Percentiles rank a stretch among this genome's conserved stretches.
Evolutionary conservation across 2,797 vertebrate species (phyloP).

Genomic region (Potorous gilbertii): DNA sequence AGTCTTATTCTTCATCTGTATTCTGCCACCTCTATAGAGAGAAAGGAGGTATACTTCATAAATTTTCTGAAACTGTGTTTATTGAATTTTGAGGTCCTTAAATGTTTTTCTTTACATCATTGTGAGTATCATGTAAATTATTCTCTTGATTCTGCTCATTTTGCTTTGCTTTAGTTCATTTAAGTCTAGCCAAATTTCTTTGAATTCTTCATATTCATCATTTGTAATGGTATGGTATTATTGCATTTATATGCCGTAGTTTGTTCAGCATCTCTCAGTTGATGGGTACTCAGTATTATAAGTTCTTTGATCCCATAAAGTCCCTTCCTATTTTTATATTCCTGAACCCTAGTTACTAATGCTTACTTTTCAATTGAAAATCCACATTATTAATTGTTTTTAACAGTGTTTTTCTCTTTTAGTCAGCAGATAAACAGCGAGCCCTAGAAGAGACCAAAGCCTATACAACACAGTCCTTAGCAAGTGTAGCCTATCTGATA

Average conservation of each 20-base stretch:
- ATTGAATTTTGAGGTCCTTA: neutral
- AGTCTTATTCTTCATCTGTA: neutral
- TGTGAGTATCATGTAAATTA: neutral
- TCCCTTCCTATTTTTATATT: neutral
- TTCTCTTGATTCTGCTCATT: neutral
- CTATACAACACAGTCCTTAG: conserved; percentile 98
- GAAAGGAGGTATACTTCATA: neutral
- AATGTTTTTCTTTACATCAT: neutral
- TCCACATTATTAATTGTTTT: conserved; percentile 32
- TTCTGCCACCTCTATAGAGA: neutral
- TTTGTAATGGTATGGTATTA: neutral
- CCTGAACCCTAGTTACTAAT: neutral
- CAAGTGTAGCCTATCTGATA: conserved; percentile 98
- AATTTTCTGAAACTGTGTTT: neutral
- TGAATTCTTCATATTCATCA: neutral
- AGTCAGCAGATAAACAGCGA: conserved; percentile 97
- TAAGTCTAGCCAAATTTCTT: neutral
- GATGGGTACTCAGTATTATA: neutral
- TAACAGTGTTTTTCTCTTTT: conserved; percentile 49
- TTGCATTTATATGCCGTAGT: neutral
- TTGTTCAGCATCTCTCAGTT: neutral
- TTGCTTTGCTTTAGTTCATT: neutral
- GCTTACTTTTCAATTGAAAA: conserved; percentile 53
- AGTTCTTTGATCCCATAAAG: neutral
- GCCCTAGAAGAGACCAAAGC: conserved; percentile 99